These are phyloP conservation scores for Coturnix japonica DNA, from an alignment of 2,113 vertebrate genomes.

Conservation along the genomic window DNA sequence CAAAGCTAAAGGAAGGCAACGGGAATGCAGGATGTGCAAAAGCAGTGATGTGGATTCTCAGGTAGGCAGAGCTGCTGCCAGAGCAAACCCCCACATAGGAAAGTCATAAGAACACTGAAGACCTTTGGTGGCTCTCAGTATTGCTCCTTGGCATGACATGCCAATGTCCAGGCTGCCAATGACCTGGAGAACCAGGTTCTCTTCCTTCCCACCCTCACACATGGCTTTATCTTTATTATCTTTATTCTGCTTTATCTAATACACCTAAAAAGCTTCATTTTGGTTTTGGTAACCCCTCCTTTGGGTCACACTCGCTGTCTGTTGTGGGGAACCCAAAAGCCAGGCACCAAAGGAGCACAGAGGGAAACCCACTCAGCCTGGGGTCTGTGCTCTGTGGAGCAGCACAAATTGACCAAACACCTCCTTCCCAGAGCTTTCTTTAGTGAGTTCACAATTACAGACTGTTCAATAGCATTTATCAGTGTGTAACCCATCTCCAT, in stretches of 20 bases:
- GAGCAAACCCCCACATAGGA: neutral
- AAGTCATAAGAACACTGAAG: neutral
- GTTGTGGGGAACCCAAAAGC: neutral
- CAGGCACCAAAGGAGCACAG: neutral
- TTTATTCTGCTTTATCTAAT: conserved; percentile 4
- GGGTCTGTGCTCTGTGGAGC: neutral
- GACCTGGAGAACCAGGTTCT: neutral
- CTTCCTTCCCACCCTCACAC: neutral
- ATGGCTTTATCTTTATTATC: too few relatives aligned
- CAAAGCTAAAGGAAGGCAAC: neutral
- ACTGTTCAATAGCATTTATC: neutral
- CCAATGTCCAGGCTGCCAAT: neutral
- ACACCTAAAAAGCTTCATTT: neutral
- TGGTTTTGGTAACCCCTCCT: neutral
- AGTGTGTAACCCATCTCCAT: neutral
- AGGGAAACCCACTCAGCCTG: neutral
- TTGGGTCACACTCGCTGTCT: neutral
- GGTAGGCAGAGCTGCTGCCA: neutral
- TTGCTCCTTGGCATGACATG: neutral
- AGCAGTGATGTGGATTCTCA: fast-evolving
- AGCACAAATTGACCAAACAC: neutral
- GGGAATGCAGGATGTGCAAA: neutral
- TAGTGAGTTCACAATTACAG: neutral
- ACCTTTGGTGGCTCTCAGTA: fast-evolving
- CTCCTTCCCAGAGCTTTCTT: neutral